A percentile compares a stretch with the other conserved stretches of the same genome.
Conservation (phyloP, 2,113 vertebrate genomes). For the Stegastes partitus region DNA sequence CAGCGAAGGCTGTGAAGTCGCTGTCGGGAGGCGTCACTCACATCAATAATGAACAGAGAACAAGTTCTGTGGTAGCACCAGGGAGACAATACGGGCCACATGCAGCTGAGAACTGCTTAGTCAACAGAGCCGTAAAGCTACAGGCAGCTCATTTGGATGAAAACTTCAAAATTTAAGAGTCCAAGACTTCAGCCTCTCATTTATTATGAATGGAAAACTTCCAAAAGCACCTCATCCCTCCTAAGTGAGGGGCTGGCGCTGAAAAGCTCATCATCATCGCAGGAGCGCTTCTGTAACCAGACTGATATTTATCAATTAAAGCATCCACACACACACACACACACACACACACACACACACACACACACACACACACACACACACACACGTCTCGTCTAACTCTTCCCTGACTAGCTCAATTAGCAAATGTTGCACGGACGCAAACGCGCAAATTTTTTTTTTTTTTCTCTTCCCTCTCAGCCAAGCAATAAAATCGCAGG, state of each 20-base stretch:
- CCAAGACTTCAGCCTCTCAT: constrained; percentile 33
- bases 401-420: neutral
- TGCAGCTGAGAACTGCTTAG: constrained; percentile 53
- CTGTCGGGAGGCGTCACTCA: constrained; percentile 9
- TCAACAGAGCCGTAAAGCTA: constrained; percentile 54
- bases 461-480: too few relatives aligned
- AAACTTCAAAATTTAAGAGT: constrained; percentile 45
- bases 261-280: constrained; percentile 30
- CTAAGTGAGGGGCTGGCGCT: constrained; percentile 27
- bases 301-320: constrained; percentile 32
- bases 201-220: constrained; percentile 48
- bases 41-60: constrained; percentile 26
- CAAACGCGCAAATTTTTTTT: neutral
- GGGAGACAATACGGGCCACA: constrained; percentile 37
- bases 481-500: constrained; percentile 8
- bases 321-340: neutral
- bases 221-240: constrained; percentile 43
- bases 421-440: neutral
- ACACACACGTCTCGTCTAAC: neutral
- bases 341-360: neutral
- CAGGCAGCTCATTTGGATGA: constrained; percentile 46
- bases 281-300: neutral
- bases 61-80: constrained; percentile 17
- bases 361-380: neutral
- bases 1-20: neutral